phyloP scores from a whole-genome alignment of 2,113 vertebrate species.

The Dasyornis broadbenti region DNA sequence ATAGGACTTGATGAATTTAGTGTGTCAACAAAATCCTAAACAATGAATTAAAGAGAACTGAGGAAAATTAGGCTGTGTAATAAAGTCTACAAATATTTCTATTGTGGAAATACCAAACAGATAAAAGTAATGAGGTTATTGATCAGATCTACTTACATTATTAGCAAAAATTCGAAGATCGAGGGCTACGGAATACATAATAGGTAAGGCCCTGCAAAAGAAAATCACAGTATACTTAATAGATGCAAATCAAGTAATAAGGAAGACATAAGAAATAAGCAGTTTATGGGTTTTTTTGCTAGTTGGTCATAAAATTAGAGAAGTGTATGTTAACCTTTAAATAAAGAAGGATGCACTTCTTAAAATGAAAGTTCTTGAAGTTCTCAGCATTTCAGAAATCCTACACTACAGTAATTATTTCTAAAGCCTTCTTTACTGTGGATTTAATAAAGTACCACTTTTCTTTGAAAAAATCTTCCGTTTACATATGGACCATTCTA shows the following conservation, averaged over 20 bases:
- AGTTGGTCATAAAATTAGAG: neutral
- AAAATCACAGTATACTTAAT: neutral
- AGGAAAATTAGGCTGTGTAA: neutral
- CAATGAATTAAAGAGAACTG: neutral
- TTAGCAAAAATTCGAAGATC: constrained; percentile 96
- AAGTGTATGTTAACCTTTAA: neutral
- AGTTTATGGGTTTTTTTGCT: neutral
- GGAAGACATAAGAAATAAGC: neutral
- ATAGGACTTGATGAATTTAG: neutral
- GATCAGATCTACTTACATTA: constrained; percentile 78
- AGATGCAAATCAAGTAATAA: neutral
- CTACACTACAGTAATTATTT: neutral
- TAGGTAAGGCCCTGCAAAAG: constrained; percentile 84
- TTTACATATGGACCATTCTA: neutral
- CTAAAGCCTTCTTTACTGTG: neutral
- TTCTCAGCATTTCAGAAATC: neutral
- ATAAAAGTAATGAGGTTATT: neutral
- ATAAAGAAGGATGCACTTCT: neutral
- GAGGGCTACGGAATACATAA: constrained; percentile 92
- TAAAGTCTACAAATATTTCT: neutral
- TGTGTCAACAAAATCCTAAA: neutral
- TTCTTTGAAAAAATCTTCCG: neutral
- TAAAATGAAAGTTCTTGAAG: neutral
- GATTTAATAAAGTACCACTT: neutral
- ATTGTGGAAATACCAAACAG: neutral